Evolutionary conservation across 2,113 vertebrate genomes (phyloP).

Genomic region (Thunnus maccoyii): DNA sequence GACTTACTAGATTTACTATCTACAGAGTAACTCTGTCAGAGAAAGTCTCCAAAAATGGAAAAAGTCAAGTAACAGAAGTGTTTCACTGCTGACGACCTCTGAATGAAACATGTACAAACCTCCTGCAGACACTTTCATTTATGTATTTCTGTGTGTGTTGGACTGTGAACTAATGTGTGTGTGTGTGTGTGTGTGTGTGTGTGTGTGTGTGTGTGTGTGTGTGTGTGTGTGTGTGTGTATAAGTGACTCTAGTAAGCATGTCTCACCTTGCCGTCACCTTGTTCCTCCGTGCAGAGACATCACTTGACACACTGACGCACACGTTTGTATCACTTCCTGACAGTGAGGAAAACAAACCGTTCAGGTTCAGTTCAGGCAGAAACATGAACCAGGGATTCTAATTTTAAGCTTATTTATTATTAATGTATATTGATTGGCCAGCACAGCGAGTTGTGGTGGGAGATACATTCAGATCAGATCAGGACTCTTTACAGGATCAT

Average conservation of each 20-base stretch:
- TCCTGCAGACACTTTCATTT: background rate
- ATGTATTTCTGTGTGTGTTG: background rate
- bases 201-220: background rate
- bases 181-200: background rate
- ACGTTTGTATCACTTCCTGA: background rate
- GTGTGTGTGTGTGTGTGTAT: background rate
- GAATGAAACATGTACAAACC: too few species aligned
- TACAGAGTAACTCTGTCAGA: too few species aligned
- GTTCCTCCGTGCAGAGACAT: background rate
- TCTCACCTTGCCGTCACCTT: conserved; percentile 34
- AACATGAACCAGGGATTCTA: too few species aligned
- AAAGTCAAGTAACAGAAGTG: background rate
- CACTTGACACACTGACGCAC: background rate
- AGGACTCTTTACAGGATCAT: too few species aligned
- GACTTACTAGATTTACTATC: too few species aligned
- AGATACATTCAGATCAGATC: too few species aligned
- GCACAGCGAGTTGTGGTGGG: too few species aligned
- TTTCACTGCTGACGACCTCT: background rate
- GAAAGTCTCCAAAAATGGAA: background rate
- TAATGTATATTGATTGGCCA: too few species aligned
- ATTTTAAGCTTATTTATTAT: too few species aligned
- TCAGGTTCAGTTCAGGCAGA: too few species aligned
- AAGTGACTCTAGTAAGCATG: conserved; percentile 3
- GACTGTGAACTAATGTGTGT: too few species aligned
- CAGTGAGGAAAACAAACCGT: too few species aligned